Percentiles rank a stretch among this genome's conserved stretches.
These are phyloP conservation scores for Pangasius mekongensis DNA, from an alignment of 2,797 vertebrate genomes.

Conservation along the genomic window DNA sequence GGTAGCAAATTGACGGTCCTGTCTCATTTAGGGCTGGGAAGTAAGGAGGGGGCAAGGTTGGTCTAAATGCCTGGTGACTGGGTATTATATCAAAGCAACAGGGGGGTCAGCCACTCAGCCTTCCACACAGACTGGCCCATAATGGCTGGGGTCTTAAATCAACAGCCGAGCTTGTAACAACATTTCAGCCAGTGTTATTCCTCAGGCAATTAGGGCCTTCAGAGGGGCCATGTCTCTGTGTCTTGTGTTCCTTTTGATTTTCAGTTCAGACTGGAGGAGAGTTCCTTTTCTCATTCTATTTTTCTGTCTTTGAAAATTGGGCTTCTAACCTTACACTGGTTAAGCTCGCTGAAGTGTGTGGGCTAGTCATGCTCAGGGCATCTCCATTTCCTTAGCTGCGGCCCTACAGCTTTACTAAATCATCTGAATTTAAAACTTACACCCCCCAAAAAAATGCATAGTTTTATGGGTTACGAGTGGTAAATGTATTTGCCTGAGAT, in stretches of 20 bases:
- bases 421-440: not conserved
- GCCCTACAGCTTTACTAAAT: constrained; percentile 37
- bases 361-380: constrained; percentile 39
- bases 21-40: constrained; percentile 55
- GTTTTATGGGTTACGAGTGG: not conserved
- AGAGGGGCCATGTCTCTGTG: constrained; percentile 50
- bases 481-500: not conserved
- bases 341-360: constrained; percentile 37
- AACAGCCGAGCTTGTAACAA: constrained; percentile 74
- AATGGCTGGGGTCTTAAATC: constrained; percentile 74
- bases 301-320: constrained; percentile 45
- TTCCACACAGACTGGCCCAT: constrained; percentile 58
- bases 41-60: constrained; percentile 47
- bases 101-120: constrained; percentile 54
- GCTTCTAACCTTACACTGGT: constrained; percentile 55
- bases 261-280: constrained; percentile 44
- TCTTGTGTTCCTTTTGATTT: constrained; percentile 59
- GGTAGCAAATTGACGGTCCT: constrained; percentile 59
- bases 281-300: constrained; percentile 41
- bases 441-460: not conserved
- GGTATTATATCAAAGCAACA: constrained; percentile 56
- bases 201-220: constrained; percentile 67
- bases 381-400: constrained; percentile 45
- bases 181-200: constrained; percentile 76
- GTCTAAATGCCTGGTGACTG: constrained; percentile 55